A percentile compares a stretch with the other conserved stretches of the same genome.
Evolutionary conservation across 2,113 vertebrate species (phyloP).

Genomic region (Mustelus asterias): DNA sequence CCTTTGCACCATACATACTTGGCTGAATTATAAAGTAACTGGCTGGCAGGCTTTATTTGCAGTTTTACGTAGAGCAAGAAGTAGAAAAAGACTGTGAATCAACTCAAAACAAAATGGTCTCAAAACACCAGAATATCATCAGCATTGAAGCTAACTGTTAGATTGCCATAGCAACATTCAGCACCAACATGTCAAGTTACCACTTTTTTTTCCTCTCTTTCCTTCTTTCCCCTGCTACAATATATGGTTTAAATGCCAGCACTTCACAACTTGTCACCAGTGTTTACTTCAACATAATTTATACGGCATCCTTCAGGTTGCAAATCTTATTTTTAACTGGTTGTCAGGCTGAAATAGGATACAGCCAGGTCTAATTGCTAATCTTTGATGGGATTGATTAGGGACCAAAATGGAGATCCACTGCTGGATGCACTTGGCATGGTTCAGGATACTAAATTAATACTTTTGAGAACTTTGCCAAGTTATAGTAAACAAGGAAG

Average conservation of each 20-base stretch:
- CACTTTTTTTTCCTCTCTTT: background rate
- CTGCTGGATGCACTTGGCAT: too few relatives aligned
- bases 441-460: too few relatives aligned
- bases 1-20: background rate
- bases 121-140: background rate
- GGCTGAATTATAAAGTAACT: background rate
- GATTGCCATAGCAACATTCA: background rate
- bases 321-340: too few relatives aligned
- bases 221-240: background rate
- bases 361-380: too few relatives aligned
- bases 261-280: background rate
- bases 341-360: too few relatives aligned
- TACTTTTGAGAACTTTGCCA: too few relatives aligned
- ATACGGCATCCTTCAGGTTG: too few relatives aligned
- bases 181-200: background rate
- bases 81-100: background rate
- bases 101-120: background rate
- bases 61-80: background rate
- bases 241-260: background rate
- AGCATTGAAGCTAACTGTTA: background rate
- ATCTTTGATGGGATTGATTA: too few relatives aligned
- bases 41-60: background rate
- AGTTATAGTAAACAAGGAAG: too few relatives aligned
- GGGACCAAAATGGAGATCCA: too few relatives aligned
- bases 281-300: too few relatives aligned